Evolutionary conservation across 2,888 invertebrate genomes (phyloP), one percentile per base, ranked within the genome.

Genomic region (Aleiodes leptofemur): DNA sequence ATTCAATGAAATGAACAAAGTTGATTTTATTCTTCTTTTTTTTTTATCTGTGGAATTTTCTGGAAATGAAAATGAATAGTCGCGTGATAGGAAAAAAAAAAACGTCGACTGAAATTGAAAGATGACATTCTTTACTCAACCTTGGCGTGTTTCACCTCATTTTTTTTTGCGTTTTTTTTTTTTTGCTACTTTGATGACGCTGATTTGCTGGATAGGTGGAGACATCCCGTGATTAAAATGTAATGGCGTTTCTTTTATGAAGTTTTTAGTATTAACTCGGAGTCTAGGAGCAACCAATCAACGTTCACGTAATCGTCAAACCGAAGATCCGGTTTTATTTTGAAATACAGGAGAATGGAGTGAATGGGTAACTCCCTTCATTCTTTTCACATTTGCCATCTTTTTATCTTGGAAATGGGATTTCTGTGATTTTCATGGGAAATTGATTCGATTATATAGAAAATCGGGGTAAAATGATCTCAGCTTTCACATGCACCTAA

Each of bases 181-280:
- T 9, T 43, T 29, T 68, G 4, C 14, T 68, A 9, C 16, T 48
- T 5, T 68, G 64, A 50, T 68, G 50, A 51, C 50, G 50, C 51
- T 68, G 51, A 68, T 68, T 68, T 51, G 29, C 51, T 48, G 51
- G 43, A 69, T 68, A 76, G 76, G 72, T 68, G 72, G 76, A 76
- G 76, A 76, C 72, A 76, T 76, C 72, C 72, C 66, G 72, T 72
- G 59, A 69, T 76, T 76, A 76, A 68, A 72, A 76, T 43, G 51
- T 68, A 68, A 68, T 68, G 31, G 50, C 23, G 68, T 69, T 76
- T 68, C 68, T 72, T 72, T 68, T 69, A 76, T 76, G 7, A 43
- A 43, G 43, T 43, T 43, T 43, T 43, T 5, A 43, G 43, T 43
- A 43, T 69, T 23, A 23, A 23, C 23, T 23, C 57, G 51, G n/a